These are phyloP conservation scores for Trachurus trachurus DNA, from an alignment of 2,797 vertebrate genomes.

Conservation along the genomic window DNA sequence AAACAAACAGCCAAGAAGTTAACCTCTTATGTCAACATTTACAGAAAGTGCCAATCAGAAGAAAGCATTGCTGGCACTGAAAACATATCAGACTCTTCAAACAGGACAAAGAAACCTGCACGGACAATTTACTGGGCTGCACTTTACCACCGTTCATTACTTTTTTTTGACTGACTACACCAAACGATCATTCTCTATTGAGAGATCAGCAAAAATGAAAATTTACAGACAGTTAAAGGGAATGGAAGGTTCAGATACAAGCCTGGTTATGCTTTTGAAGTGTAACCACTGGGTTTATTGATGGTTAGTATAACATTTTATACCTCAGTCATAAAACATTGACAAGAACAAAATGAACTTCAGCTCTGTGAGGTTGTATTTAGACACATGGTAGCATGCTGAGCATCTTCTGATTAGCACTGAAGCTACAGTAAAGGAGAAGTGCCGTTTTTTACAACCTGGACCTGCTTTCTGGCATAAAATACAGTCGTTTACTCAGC, in stretches of 20 bases:
- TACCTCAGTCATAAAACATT: neutral
- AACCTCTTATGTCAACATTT: conserved; percentile 16
- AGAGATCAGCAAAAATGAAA: neutral
- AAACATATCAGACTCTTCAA: neutral
- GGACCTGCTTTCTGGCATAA: too few relatives aligned
- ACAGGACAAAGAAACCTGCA: conserved; percentile 1
- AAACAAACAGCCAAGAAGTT: conserved; percentile 2
- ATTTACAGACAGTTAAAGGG: neutral
- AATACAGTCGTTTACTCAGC: too few relatives aligned
- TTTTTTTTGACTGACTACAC: neutral
- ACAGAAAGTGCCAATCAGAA: neutral
- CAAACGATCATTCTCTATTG: neutral
- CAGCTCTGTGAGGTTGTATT: neutral
- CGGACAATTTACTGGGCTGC: neutral
- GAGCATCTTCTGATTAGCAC: too few relatives aligned
- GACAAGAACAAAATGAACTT: neutral
- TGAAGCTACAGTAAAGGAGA: too few relatives aligned
- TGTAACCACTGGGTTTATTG: neutral
- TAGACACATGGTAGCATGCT: neutral
- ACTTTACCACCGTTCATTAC: neutral
- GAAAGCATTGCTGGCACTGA: neutral
- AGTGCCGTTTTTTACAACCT: too few relatives aligned
- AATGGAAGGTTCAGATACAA: neutral
- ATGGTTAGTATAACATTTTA: neutral
- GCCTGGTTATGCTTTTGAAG: neutral